Conservation (phyloP, 2,888 invertebrate genomes). For the Helleia helle region DNA sequence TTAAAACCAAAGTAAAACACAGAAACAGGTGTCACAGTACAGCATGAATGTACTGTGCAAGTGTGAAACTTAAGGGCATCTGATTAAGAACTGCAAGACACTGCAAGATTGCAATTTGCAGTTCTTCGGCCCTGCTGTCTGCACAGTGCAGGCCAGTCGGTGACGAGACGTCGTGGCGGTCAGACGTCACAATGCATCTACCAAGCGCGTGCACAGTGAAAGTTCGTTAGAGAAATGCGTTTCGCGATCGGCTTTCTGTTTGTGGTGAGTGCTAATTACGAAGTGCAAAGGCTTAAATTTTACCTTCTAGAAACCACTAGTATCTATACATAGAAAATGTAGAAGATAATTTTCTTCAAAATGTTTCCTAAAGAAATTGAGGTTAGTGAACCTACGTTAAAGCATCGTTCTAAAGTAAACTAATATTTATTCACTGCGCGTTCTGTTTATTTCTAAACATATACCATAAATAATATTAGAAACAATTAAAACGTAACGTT, state of each 20-base stretch:
- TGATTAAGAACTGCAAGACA: constrained; percentile 30
- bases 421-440: background rate
- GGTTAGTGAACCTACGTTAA: background rate
- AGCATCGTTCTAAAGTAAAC: background rate
- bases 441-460: background rate
- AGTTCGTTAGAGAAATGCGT: constrained; percentile 68
- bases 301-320: background rate
- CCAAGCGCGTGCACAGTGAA: constrained; percentile 53
- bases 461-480: background rate
- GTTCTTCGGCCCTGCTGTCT: constrained; percentile 53
- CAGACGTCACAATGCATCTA: constrained; percentile 51
- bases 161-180: constrained; percentile 41
- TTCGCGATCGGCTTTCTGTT: constrained; percentile 65
- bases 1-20: no score
- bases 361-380: background rate
- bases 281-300: constrained; percentile 15
- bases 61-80: constrained; percentile 44
- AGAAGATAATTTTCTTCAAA: background rate
- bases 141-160: constrained; percentile 46
- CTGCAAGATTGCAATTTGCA: constrained; percentile 38
- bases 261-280: constrained; percentile 69
- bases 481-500: no score
- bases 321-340: background rate
- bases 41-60: no score
- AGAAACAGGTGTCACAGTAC: no score